Evolutionary conservation across 2,888 invertebrate genomes (phyloP).

Genomic region (Ophonus ardosiacus): DNA sequence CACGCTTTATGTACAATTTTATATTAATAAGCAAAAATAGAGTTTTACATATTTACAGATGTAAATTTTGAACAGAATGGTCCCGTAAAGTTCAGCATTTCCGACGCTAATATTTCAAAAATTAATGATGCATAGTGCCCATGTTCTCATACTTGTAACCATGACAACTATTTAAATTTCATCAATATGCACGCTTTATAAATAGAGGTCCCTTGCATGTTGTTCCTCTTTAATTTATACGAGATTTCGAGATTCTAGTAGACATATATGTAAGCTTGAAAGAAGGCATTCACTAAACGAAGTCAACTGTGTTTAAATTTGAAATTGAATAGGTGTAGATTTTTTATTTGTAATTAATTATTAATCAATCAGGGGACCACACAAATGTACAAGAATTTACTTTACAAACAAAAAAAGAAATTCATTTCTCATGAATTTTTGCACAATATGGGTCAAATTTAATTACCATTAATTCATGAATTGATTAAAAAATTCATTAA

Average conservation of each 20-base stretch:
- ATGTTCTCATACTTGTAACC: neutral
- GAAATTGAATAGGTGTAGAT: neutral
- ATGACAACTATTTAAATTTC: neutral
- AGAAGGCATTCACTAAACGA: no score
- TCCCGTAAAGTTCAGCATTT: no score
- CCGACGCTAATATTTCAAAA: no score
- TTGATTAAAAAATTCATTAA: constrained; percentile 28
- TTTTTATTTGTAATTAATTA: neutral
- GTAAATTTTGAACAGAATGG: no score
- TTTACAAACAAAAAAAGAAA: neutral
- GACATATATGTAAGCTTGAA: neutral
- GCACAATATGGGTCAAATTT: neutral
- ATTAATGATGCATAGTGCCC: neutral
- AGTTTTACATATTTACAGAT: no score
- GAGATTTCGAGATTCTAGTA: constrained; percentile 5
- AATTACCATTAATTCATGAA: constrained; percentile 3
- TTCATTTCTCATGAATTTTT: neutral
- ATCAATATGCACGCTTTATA: constrained; percentile 11
- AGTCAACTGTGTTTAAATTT: neutral
- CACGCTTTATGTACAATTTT: no score
- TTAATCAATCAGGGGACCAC: neutral
- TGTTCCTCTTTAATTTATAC: constrained; percentile 16
- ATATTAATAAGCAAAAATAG: no score
- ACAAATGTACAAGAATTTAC: neutral
- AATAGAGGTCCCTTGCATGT: neutral